Conservation (phyloP, 23 tunicate species). For the Corella eumyota region DNA sequence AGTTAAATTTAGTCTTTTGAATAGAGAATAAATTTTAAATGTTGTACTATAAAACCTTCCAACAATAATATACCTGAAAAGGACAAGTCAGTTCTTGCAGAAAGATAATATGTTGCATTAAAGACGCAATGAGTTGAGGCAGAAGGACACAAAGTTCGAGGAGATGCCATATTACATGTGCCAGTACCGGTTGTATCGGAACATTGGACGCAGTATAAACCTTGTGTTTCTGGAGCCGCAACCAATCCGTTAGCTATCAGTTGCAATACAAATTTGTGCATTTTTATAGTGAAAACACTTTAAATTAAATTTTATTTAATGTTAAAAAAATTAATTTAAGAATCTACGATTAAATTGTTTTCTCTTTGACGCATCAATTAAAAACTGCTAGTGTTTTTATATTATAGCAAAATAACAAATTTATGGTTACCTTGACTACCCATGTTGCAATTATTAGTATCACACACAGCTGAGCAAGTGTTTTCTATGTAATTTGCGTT, state of each 20-base stretch:
- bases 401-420: slow-evolving; percentile 4
- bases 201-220: slow-evolving; percentile 13
- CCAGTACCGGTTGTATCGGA: neutral
- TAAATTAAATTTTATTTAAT: too few species aligned
- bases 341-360: too few species aligned
- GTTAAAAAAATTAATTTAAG: too few species aligned
- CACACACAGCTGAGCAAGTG: slow-evolving; percentile 17
- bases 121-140: slow-evolving; percentile 4
- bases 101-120: neutral
- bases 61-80: neutral
- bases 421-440: too few species aligned
- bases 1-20: too few species aligned
- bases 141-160: slow-evolving; percentile 2
- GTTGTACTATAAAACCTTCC: too few species aligned
- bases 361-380: too few species aligned
- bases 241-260: slow-evolving; percentile 17
- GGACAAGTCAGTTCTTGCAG: neutral
- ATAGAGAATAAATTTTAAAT: too few species aligned
- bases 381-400: too few species aligned
- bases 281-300: too few species aligned
- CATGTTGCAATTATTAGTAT: slow-evolving; percentile 17
- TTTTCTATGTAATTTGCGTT: slow-evolving; percentile 6
- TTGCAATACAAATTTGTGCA: too few species aligned
- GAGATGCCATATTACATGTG: neutral
- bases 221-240: slow-evolving; percentile 3